Conservation (phyloP, 2,888 invertebrate genomes). For the Scaptomyza cyrtandrae region DNA sequence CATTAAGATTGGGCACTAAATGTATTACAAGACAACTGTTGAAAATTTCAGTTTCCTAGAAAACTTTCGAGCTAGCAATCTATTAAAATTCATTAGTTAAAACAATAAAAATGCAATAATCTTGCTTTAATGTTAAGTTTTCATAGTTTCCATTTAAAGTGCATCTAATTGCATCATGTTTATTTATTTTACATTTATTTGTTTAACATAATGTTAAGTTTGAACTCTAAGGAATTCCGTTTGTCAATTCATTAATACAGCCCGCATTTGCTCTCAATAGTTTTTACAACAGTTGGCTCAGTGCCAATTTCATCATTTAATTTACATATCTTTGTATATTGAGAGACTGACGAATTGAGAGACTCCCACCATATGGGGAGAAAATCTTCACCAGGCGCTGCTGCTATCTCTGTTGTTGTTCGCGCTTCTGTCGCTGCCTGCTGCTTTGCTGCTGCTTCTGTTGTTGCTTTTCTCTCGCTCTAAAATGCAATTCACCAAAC, state of each 20-base stretch:
- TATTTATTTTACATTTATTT: constrained; percentile 2
- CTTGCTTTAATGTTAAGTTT: not conserved
- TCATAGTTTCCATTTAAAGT: not conserved
- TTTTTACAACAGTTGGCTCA: constrained; percentile 28
- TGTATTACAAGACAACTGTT: constrained; percentile 20
- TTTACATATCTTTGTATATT: constrained; percentile 16
- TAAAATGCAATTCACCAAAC: constrained; percentile 51
- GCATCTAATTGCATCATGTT: constrained; percentile 10
- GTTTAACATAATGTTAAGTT: constrained; percentile 6
- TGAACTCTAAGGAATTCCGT: constrained; percentile 21
- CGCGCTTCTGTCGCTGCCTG: not conserved
- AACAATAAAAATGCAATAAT: not conserved
- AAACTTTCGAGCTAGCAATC: not conserved
- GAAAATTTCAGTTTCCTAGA: not conserved
- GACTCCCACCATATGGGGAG: constrained; percentile 19
- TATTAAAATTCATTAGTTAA: not conserved
- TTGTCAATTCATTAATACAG: constrained; percentile 20
- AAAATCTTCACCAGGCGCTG: constrained; percentile 38
- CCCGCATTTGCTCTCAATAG: constrained; percentile 37
- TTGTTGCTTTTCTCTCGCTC: constrained; percentile 46
- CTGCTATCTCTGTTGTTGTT: constrained; percentile 21
- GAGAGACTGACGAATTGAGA: constrained; percentile 32
- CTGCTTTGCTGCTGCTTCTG: constrained; percentile 26
- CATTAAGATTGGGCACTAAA: constrained; percentile 24
- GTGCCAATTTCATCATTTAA: constrained; percentile 55